Base-by-base conservation (phyloP, 2,113 vertebrate genomes). In the Peromyscus maniculatus region DNA sequence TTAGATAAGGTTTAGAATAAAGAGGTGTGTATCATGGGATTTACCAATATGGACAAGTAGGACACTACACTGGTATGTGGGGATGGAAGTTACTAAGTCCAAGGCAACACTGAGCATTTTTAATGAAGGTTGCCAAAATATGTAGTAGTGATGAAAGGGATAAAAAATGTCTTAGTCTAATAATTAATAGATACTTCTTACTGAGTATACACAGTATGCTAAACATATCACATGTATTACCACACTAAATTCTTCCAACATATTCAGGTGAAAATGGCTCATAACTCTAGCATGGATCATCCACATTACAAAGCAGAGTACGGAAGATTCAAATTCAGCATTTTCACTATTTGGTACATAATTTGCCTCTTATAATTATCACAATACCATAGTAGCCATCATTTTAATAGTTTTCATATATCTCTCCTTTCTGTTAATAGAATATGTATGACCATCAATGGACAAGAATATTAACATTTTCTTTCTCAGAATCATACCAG, bases 401-500 rank as follows among this genome's bases (percentile, higher is more conserved):
- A 94, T 46, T 22, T 69, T 84, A 71, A 39, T 31, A 66, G 2
- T 39, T 89, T 86, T 89, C 79, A 94, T 39, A 90, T 12, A 87
- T 33, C 12, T 64, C 59, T 87, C n/a, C 21, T 94, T 93, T 93
- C 33, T 95, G 2, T 89, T 5, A 95, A 13, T 89, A 83, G 49
- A 43, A 84, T 49, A 93, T 11, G 10, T 74, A 72, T 69, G 69
- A 71, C 26, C 19, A 74, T 84, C 31, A 62, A 2, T 67, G 95
- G 36, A 90, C n/a, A 66, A 95, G 28, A 89, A 7, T n/a, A 90
- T 55, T 62, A 84, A 96, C 82, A 12, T 39, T 95, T 49, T 87
- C 26, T 22, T 95, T 95, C 69, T 91, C 75, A 83, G 43, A 88
- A 74, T 5, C 46, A 22, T 66, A 36, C 9, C 24, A 39, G 39